phyloP scores from a whole-genome alignment of 2,113 vertebrate genomes.

The Rhinichthys klamathensis region DNA sequence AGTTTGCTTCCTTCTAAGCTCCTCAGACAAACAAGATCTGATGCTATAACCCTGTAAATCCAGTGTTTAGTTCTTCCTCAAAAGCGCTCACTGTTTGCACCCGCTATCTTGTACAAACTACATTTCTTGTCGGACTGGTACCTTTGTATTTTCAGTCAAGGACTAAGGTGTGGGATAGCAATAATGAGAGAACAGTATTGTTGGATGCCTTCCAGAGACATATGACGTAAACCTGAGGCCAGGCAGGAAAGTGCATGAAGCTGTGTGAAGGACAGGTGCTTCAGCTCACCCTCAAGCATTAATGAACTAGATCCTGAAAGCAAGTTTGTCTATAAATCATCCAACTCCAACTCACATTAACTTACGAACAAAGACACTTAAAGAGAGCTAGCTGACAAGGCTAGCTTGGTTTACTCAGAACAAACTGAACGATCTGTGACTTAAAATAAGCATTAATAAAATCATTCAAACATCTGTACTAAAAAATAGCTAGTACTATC shows the following conservation, averaged over 20 bases:
- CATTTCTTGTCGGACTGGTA: neutral
- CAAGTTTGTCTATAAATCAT: slow-evolving; percentile 34
- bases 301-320: slow-evolving; percentile 22
- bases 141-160: slow-evolving; percentile 19
- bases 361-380: neutral
- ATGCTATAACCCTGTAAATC: neutral
- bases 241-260: slow-evolving; percentile 7
- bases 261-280: slow-evolving; percentile 34
- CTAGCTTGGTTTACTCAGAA: neutral
- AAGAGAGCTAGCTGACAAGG: neutral
- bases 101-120: neutral
- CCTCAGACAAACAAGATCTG: neutral
- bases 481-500: neutral
- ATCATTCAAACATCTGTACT: neutral
- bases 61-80: slow-evolving; percentile 1
- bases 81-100: neutral
- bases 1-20: neutral
- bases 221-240: slow-evolving; percentile 32
- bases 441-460: neutral
- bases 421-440: neutral
- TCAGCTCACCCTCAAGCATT: slow-evolving; percentile 5
- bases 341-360: slow-evolving; percentile 14
- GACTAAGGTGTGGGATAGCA: slow-evolving; percentile 33
- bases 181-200: slow-evolving; percentile 13
- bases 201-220: slow-evolving; percentile 27